Evolutionary conservation across 2,113 vertebrate species (phyloP).

Genomic region (Pedetes capensis): DNA sequence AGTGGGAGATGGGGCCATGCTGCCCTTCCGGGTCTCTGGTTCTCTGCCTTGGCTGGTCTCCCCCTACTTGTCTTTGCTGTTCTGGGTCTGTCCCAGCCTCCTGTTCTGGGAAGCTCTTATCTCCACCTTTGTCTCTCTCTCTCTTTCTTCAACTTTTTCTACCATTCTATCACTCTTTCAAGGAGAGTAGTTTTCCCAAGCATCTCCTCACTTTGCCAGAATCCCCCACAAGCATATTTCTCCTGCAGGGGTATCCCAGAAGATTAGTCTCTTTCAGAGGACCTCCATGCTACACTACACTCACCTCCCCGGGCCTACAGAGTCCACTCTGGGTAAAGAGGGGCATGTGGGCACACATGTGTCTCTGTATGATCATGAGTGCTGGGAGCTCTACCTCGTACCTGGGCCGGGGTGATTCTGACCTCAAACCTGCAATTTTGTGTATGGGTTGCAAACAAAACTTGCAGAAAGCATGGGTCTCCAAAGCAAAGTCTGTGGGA

Average conservation of each 20-base stretch:
- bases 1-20: neutral
- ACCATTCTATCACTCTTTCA: neutral
- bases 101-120: neutral
- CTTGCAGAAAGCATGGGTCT: slow-evolving; percentile 8
- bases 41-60: neutral
- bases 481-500: neutral
- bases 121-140: neutral
- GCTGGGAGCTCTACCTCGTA: neutral
- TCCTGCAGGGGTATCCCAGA: neutral
- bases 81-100: neutral
- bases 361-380: neutral
- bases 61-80: neutral
- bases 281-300: neutral
- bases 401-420: neutral
- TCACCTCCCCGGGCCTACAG: neutral
- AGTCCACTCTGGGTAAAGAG: neutral
- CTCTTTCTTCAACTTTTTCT: neutral
- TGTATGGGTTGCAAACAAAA: neutral
- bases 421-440: neutral
- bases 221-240: neutral
- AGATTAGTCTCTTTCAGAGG: neutral
- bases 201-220: neutral
- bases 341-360: rapidly evolving
- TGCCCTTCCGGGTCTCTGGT: rapidly evolving
- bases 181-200: neutral